Evolutionary conservation across 2,113 vertebrate genomes (phyloP).

Genomic region (Peromyscus maniculatus): DNA sequence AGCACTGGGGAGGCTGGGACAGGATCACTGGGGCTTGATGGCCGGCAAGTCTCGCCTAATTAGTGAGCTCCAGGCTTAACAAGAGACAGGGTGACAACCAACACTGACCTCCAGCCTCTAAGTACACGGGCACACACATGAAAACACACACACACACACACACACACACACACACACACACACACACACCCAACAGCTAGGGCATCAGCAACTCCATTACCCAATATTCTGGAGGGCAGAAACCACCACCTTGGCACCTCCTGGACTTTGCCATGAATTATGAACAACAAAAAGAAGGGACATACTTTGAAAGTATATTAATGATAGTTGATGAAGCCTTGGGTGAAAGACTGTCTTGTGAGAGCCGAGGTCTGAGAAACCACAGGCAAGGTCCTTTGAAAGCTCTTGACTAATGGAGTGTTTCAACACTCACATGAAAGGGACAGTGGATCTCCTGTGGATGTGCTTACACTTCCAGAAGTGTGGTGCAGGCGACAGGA

Average conservation of each 20-base stretch:
- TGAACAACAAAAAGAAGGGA: neutral
- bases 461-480: neutral
- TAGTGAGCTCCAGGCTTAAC: neutral
- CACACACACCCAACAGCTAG: neutral
- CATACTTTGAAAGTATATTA: neutral
- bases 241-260: neutral
- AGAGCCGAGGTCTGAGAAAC: slow-evolving; percentile 24
- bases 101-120: neutral
- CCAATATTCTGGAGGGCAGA: neutral
- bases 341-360: neutral
- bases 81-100: neutral
- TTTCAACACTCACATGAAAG: neutral
- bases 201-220: neutral
- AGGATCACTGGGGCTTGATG: neutral
- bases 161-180: neutral
- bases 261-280: neutral
- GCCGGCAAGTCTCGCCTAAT: too few species aligned
- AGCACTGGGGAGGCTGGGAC: neutral
- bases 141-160: neutral
- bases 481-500: neutral
- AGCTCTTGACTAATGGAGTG: accelerated
- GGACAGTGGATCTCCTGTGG: neutral
- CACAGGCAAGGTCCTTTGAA: neutral
- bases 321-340: neutral
- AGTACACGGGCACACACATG: neutral